Evolutionary conservation across 2,888 invertebrate species (phyloP).

Genomic region (Acleris sparsana): DNA sequence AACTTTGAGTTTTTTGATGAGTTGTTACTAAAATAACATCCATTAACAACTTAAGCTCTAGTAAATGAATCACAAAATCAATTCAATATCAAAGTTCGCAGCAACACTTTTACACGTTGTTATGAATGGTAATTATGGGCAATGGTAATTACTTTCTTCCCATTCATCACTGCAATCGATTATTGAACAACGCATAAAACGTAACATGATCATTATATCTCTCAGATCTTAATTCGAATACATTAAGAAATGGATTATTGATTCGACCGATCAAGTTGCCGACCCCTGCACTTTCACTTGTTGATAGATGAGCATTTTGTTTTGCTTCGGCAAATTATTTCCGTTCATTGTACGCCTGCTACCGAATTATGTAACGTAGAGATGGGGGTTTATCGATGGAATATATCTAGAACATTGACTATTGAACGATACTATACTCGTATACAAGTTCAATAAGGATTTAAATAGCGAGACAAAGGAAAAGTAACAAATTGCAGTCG

Average conservation of each 20-base stretch:
- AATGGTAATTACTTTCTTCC: conserved; percentile 31
- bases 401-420: no score
- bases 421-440: no score
- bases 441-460: no score
- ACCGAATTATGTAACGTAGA: conserved; percentile 33
- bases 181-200: conserved; percentile 27
- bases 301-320: conserved; percentile 33
- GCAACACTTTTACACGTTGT: conserved; percentile 8
- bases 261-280: conserved; percentile 32
- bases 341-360: conserved; percentile 35
- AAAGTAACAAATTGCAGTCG: no score
- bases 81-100: conserved; percentile 13
- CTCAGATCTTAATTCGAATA: conserved; percentile 24
- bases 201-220: conserved; percentile 26
- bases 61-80: conserved; percentile 22
- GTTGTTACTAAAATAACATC: not conserved
- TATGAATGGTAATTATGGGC: conserved; percentile 8
- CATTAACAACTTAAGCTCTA: not conserved
- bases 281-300: conserved; percentile 36
- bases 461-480: no score
- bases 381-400: conserved; percentile 1
- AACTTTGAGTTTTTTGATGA: no score
- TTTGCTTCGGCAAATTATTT: conserved; percentile 33
- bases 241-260: conserved; percentile 18
- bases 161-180: conserved; percentile 21